Evolutionary conservation across 2,797 vertebrate genomes (phyloP).

Genomic region (Scarus forsteni): DNA sequence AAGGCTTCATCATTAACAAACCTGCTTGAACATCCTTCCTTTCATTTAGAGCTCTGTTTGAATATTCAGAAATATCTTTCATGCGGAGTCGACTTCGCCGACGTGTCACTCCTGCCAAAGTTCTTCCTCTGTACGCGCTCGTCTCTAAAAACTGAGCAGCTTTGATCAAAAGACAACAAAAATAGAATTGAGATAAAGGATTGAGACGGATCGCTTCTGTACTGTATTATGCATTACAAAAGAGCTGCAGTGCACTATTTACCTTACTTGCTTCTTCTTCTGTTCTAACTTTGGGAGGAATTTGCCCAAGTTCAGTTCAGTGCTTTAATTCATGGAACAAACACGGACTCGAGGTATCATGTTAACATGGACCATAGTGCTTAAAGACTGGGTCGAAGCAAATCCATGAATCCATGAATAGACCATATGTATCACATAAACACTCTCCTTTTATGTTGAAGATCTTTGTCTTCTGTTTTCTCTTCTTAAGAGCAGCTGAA

Average conservation of each 20-base stretch:
- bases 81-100: constrained; percentile 45
- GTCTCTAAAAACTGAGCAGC: constrained; percentile 50
- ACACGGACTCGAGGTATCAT: no score
- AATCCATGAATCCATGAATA: no score
- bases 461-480: no score
- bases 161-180: constrained; percentile 67
- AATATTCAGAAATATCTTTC: constrained; percentile 66
- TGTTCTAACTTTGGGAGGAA: constrained; percentile 27
- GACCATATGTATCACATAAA: no score
- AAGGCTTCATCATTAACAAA: constrained; percentile 52
- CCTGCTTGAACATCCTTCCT: constrained; percentile 45
- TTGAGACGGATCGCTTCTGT: constrained; percentile 44
- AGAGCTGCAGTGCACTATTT: constrained; percentile 29
- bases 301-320: constrained; percentile 1
- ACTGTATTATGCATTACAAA: constrained; percentile 61
- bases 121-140: constrained; percentile 8
- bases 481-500: no score
- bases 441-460: no score
- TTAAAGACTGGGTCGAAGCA: no score
- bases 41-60: constrained; percentile 57
- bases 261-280: constrained; percentile 20
- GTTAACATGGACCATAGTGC: no score
- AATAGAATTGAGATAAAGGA: constrained; percentile 66
- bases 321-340: no score
- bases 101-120: constrained; percentile 55